A percentile compares a stretch with the other conserved stretches of the same genome.
phyloP scores from a whole-genome alignment of 2,888 invertebrate genomes.

The Lutraria lutraria region DNA sequence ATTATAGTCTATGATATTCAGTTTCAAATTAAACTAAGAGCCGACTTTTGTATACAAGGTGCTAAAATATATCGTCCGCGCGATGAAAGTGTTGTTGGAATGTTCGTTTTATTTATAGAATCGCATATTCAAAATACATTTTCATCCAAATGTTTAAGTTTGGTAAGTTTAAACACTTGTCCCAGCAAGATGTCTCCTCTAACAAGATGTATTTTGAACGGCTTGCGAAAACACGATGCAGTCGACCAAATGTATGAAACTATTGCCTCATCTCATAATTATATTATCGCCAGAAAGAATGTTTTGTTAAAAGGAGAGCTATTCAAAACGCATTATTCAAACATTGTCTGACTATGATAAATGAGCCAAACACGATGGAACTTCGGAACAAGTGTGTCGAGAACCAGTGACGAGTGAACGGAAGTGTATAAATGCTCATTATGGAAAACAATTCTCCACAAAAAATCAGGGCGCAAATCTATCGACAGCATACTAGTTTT shows the following conservation, averaged over 20 bases:
- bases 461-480: no score
- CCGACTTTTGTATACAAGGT: conserved; percentile 23
- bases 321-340: conserved; percentile 74
- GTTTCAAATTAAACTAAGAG: conserved; percentile 50
- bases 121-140: not conserved
- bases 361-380: conserved; percentile 58
- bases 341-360: conserved; percentile 65
- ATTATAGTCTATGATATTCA: conserved; percentile 44
- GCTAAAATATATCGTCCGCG: conserved; percentile 1
- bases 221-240: conserved; percentile 53
- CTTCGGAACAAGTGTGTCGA: conserved; percentile 54
- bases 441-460: not conserved
- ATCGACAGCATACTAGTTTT: no score
- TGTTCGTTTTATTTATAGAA: conserved; percentile 29
- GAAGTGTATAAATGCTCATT: not conserved
- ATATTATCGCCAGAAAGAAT: conserved; percentile 56
- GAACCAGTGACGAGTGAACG: not conserved
- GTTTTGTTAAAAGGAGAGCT: conserved; percentile 55
- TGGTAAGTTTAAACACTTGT: not conserved
- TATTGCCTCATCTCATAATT: conserved; percentile 54
- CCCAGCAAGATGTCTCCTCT: not conserved
- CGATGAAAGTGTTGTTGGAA: conserved; percentile 3
- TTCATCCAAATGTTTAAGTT: not conserved
- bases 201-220: conserved; percentile 27
- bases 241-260: conserved; percentile 42